Percentiles rank a stretch among this genome's conserved stretches.
These are phyloP conservation scores for Nautilus pompilius DNA, from an alignment of 1,140 invertebrate genomes.

Conservation along the genomic window DNA sequence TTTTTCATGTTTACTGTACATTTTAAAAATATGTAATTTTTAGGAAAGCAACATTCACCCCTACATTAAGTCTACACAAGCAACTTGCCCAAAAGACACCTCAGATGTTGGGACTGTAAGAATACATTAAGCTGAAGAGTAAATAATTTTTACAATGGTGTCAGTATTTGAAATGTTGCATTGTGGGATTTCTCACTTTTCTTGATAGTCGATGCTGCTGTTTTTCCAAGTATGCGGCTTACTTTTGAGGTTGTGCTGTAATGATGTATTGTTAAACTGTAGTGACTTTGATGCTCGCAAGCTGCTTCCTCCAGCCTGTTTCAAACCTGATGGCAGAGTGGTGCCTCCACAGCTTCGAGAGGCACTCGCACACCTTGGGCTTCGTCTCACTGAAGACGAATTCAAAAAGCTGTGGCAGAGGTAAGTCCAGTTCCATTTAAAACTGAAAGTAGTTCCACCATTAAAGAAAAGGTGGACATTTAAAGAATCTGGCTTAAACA, in stretches of 20 bases:
- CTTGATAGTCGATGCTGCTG: too few species aligned
- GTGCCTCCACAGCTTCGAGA: conserved; percentile 34
- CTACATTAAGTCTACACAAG: too few species aligned
- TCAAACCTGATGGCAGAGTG: conserved; percentile 26
- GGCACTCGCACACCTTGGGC: conserved; percentile 29
- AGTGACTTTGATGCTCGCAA: conserved; percentile 20
- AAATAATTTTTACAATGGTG: neutral
- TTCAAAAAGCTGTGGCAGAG: conserved; percentile 37
- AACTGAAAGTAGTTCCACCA: too few species aligned
- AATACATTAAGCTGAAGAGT: neutral
- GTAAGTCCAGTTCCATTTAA: conserved; percentile 9
- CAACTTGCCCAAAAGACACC: too few species aligned
- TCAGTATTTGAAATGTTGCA: neutral
- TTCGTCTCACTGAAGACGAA: conserved; percentile 27
- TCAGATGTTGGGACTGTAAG: neutral
- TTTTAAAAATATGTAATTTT: too few species aligned
- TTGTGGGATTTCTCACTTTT: neutral
- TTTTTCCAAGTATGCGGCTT: neutral
- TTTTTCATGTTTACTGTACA: too few species aligned
- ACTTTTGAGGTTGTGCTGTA: neutral
- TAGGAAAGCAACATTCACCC: too few species aligned
- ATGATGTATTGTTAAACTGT: conserved; percentile 9
- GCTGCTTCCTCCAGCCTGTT: conserved; percentile 27
- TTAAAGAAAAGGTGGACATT: too few species aligned
- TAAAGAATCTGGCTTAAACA: neutral